Conservation (phyloP, 2,888 invertebrate genomes). For the Lasioglossum calceatum region DNA sequence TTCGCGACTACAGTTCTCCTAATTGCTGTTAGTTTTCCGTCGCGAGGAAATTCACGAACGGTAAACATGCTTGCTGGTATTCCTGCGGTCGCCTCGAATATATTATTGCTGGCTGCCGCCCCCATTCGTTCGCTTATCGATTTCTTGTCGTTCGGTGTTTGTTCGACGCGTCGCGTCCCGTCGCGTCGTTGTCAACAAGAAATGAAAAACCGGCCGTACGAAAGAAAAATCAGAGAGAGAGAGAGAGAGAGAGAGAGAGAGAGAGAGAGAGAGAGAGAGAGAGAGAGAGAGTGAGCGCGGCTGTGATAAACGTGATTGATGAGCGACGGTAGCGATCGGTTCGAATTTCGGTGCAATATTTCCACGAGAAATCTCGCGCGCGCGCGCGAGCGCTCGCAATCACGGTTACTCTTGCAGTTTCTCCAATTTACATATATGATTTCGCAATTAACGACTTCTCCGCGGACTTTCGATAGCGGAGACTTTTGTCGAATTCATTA, state of each 20-base stretch:
- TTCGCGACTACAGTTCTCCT: not conserved
- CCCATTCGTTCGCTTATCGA: slow-evolving; percentile 60
- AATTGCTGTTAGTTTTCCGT: not conserved
- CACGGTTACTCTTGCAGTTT: slow-evolving; percentile 24
- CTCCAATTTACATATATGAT: slow-evolving; percentile 74
- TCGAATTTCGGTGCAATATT: slow-evolving; percentile 69
- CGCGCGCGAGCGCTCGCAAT: slow-evolving; percentile 2
- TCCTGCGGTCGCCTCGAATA: slow-evolving; percentile 27
- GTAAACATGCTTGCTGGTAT: not conserved
- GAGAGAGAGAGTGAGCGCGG: slow-evolving; percentile 12
- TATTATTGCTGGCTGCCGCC: slow-evolving; percentile 37
- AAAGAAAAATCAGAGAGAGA: slow-evolving; percentile 50
- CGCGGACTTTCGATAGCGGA: not conserved
- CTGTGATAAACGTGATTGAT: slow-evolving; percentile 71
- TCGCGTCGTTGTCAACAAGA: slow-evolving; percentile 54
- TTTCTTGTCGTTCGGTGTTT: slow-evolving; percentile 54
- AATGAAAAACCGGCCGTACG: slow-evolving; percentile 49
- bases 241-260: slow-evolving; percentile 15
- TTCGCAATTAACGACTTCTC: slow-evolving; percentile 67
- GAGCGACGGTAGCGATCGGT: slow-evolving; percentile 65
- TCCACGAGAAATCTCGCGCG: slow-evolving; percentile 40
- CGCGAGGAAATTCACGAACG: too few species aligned
- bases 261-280: too few species aligned
- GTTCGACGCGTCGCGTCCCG: slow-evolving; percentile 20
- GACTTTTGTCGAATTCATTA: not conserved